A percentile compares a stretch with the other conserved stretches of the same genome.
phyloP scores from a whole-genome alignment of 2,113 vertebrate genomes.

The Tor tambroides region DNA sequence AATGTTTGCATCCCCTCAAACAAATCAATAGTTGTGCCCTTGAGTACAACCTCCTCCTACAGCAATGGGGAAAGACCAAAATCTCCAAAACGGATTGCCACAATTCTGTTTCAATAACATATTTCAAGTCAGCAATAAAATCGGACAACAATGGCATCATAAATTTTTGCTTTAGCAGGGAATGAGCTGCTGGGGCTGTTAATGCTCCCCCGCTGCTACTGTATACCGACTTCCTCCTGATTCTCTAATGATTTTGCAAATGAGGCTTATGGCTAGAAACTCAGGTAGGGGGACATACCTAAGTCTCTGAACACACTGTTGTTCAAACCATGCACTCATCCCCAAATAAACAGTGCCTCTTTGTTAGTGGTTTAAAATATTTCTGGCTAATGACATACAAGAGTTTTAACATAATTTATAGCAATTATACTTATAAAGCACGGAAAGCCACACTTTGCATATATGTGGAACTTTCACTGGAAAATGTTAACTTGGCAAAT shows the following conservation, averaged over 20 bases:
- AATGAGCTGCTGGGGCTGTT: neutral
- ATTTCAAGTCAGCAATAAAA: neutral
- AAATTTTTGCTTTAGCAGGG: neutral
- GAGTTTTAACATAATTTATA: neutral
- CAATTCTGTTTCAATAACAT: neutral
- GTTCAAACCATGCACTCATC: neutral
- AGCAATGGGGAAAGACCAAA: neutral
- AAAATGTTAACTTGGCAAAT: neutral
- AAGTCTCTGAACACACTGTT: neutral
- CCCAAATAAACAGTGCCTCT: neutral
- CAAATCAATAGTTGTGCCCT: neutral
- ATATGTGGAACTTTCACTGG: neutral
- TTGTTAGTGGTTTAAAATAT: neutral
- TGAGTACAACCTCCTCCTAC: neutral
- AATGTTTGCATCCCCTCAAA: neutral
- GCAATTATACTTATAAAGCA: neutral
- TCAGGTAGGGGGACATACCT: neutral
- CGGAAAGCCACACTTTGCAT: neutral
- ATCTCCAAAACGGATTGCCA: neutral
- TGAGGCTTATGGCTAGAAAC: neutral
- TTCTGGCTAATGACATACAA: neutral
- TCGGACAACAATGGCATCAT: neutral
- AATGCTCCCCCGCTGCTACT: neutral
- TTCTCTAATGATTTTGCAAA: constrained; percentile 17
- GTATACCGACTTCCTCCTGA: neutral